These are phyloP conservation scores for Calypte anna DNA, from an alignment of 2,113 vertebrate genomes.

Conservation along the genomic window DNA sequence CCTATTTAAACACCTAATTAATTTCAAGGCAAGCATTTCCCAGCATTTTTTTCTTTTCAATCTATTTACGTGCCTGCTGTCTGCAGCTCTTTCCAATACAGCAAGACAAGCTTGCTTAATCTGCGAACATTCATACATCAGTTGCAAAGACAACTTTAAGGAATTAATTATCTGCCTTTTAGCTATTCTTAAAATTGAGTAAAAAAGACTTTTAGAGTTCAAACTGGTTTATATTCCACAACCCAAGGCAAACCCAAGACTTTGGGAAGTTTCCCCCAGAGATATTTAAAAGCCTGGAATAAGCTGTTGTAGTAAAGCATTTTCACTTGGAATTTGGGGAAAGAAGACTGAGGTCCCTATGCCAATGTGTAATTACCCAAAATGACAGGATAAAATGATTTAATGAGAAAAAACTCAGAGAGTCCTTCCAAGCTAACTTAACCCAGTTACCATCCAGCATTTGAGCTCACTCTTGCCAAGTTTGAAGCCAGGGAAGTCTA, in stretches of 20 bases:
- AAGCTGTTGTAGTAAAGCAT: neutral
- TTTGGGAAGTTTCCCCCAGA: neutral
- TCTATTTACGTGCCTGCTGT: neutral
- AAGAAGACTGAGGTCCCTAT: neutral
- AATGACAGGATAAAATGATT: neutral
- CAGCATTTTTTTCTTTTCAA: neutral
- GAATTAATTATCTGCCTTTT: neutral
- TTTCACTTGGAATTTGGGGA: neutral
- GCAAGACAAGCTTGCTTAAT: neutral
- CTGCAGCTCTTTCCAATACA: neutral
- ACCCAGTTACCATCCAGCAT: neutral
- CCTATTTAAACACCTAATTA: constrained; percentile 11
- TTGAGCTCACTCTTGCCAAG: neutral
- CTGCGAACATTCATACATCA: neutral
- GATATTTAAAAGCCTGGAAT: neutral
- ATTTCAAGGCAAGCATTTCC: constrained; percentile 6
- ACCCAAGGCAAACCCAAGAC: neutral
- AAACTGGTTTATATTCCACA: neutral
- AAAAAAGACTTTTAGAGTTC: neutral
- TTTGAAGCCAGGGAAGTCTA: neutral
- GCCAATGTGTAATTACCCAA: neutral
- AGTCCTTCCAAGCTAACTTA: neutral
- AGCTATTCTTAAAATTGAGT: neutral
- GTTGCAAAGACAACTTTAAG: neutral
- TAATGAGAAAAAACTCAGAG: neutral